Evolutionary conservation across 1,140 invertebrate genomes (phyloP), one percentile per base, ranked within the genome.

Genomic region (Drosophila hydei): DNA sequence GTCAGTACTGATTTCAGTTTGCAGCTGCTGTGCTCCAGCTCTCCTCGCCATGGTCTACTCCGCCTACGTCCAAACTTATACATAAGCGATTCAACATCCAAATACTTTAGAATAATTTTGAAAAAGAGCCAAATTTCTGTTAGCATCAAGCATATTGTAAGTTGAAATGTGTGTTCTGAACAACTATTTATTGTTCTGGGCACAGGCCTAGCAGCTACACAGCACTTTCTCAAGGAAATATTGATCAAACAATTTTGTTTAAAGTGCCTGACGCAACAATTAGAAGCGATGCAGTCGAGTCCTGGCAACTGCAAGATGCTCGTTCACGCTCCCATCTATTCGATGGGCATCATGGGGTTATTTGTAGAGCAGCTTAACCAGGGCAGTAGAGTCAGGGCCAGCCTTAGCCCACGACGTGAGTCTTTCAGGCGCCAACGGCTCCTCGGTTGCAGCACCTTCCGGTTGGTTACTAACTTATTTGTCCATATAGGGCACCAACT

Each of bases 1-100:
- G 70, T 98, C 96, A 6, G 92, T 96, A 61, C 93, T 93, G 9
- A 97, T 92, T 81, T 97, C 96, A 2, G 94, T 93, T 91, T 97
- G 96, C 30, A 97, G 91, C 69, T 96, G 95, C 16, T 95, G 93
- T 51, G 94, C 94, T 42, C 93, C 94, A 30, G 93, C 94, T 89
- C 97, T 97, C 90, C 96, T 97, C 0, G 92, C 93, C 94, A 69
- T 94, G n/a, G 21, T 50, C 40, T 11, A 6, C 9, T 58, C 16
- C 12, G 16, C 25, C 47, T 47, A 42, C 18, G 25, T 48, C 12
- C 25, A 27, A 38, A 19, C 12, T 38, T n/a, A 72, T 36, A 48
- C 47, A 74, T 23, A 7, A 23, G 52, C 43, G 50, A 27, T 56
- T 63, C 52, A 8, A 47, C 61, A 51, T 40, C 33, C 9, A 43